phyloP scores from a whole-genome alignment of 2,797 vertebrate species.

The Galago senegalensis region DNA sequence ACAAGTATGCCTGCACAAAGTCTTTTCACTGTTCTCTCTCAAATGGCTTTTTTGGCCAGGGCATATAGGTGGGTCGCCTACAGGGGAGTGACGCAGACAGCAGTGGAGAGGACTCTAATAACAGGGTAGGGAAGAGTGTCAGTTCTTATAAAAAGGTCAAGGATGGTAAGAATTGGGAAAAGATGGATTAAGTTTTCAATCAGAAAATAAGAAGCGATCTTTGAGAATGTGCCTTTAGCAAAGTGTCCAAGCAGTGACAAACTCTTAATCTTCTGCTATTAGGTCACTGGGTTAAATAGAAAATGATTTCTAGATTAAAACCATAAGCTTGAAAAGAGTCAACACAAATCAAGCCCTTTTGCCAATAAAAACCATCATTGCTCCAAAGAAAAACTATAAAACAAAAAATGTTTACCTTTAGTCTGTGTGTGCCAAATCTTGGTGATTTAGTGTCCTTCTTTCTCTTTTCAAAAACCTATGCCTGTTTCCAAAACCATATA shows the following conservation, averaged over 20 bases:
- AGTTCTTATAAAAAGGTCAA: slow-evolving; percentile 36
- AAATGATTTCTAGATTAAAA: slow-evolving; percentile 54
- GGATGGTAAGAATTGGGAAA: slow-evolving; percentile 47
- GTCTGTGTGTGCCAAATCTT: background rate
- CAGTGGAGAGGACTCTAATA: background rate
- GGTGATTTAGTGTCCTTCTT: background rate
- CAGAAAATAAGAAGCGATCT: slow-evolving; percentile 27
- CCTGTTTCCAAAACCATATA: background rate
- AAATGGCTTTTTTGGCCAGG: too few relatives aligned
- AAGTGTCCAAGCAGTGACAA: background rate
- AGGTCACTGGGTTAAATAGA: slow-evolving; percentile 63
- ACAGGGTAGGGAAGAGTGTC: background rate
- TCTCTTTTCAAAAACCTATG: background rate
- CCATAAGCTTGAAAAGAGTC: slow-evolving; percentile 18
- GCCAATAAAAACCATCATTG: slow-evolving; percentile 36
- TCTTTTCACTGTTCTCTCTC: too few relatives aligned
- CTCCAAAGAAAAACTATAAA: slow-evolving; percentile 12
- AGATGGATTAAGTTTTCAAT: slow-evolving; percentile 54
- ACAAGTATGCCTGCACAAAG: too few relatives aligned
- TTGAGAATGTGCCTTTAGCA: slow-evolving; percentile 40
- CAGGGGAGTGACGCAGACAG: background rate
- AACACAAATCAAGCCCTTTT: background rate
- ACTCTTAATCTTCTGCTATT: slow-evolving; percentile 3
- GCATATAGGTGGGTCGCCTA: too few relatives aligned
- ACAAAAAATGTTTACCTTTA: slow-evolving; percentile 3